Percentiles rank a stretch among this genome's conserved stretches.
Evolutionary conservation across 2,888 invertebrate genomes (phyloP).

Genomic region (Dendrolimus pini): DNA sequence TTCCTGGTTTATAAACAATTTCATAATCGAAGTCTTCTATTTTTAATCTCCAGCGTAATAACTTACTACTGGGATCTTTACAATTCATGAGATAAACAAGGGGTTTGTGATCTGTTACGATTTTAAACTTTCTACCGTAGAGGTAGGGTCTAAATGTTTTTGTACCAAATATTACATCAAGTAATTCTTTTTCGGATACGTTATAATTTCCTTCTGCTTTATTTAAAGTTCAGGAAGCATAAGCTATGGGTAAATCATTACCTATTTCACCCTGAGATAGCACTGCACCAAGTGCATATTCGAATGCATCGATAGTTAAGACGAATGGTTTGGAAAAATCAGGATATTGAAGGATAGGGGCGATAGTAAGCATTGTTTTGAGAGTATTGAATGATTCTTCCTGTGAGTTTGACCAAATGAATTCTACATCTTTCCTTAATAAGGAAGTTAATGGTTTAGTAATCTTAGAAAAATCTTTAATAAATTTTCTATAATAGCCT

Average conservation of each 20-base stretch:
- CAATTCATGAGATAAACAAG: slow-evolving; percentile 2
- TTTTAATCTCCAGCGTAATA: slow-evolving; percentile 4
- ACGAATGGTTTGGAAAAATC: slow-evolving; percentile 2
- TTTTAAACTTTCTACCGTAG: neutral
- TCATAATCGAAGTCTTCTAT: slow-evolving; percentile 1
- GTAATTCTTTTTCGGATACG: slow-evolving; percentile 4
- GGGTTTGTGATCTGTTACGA: no score
- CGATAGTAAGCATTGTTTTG: neutral
- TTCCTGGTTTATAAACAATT: slow-evolving; percentile 2
- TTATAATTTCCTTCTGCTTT: no score
- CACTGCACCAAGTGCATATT: slow-evolving; percentile 1
- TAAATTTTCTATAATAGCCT: no score
- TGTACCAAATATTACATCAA: no score
- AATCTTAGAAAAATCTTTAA: slow-evolving; percentile 9
- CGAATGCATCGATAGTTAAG: no score
- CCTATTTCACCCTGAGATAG: no score
- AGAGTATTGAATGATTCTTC: slow-evolving; percentile 2
- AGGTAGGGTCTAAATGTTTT: slow-evolving; percentile 22
- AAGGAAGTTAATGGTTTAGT: slow-evolving; percentile 3
- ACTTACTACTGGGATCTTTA: slow-evolving; percentile 2
- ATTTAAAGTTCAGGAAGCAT: no score
- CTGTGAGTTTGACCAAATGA: slow-evolving; percentile 2
- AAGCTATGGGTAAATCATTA: slow-evolving; percentile 3
- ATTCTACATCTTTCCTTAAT: slow-evolving; percentile 2
- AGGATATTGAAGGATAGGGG: slow-evolving; percentile 5